phyloP scores from a whole-genome alignment of 2,797 vertebrate species.

The Chromis chromis region DNA sequence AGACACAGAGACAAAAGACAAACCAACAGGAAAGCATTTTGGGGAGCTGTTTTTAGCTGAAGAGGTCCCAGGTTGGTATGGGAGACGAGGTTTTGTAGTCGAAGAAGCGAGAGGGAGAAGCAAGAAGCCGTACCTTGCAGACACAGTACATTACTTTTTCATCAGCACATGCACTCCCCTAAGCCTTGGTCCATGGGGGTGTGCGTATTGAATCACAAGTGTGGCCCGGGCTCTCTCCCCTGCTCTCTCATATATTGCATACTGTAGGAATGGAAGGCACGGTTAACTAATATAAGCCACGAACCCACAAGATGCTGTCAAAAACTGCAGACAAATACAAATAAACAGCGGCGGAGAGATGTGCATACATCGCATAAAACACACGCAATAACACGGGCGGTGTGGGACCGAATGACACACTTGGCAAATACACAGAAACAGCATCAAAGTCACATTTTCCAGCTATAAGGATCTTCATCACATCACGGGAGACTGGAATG shows the following conservation, averaged over 20 bases:
- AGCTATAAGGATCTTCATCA: constrained; percentile 43
- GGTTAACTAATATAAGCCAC: constrained; percentile 58
- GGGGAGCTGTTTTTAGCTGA: constrained; percentile 71
- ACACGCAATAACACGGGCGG: constrained; percentile 22
- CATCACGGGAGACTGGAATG: constrained; percentile 40
- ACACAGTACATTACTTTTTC: constrained; percentile 88
- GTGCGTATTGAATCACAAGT: constrained; percentile 79
- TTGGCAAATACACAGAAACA: constrained; percentile 24
- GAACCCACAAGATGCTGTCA: constrained; percentile 62
- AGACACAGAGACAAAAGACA: constrained; percentile 40
- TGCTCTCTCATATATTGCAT: constrained; percentile 76
- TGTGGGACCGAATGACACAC: neutral
- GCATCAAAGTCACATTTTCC: constrained; percentile 52
- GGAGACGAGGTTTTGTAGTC: constrained; percentile 63
- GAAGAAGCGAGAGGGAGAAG: constrained; percentile 63
- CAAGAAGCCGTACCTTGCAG: constrained; percentile 76
- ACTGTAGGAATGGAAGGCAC: constrained; percentile 61
- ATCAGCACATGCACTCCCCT: constrained; percentile 85
- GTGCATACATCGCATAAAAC: constrained; percentile 56
- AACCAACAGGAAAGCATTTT: constrained; percentile 51
- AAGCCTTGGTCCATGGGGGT: constrained; percentile 79
- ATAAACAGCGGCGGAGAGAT: constrained; percentile 54
- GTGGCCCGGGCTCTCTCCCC: constrained; percentile 58
- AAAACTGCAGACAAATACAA: constrained; percentile 64
- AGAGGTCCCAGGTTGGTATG: constrained; percentile 67